These are phyloP conservation scores for Chironomus riparius DNA, from an alignment of 2,888 invertebrate genomes.

Conservation along the genomic window DNA sequence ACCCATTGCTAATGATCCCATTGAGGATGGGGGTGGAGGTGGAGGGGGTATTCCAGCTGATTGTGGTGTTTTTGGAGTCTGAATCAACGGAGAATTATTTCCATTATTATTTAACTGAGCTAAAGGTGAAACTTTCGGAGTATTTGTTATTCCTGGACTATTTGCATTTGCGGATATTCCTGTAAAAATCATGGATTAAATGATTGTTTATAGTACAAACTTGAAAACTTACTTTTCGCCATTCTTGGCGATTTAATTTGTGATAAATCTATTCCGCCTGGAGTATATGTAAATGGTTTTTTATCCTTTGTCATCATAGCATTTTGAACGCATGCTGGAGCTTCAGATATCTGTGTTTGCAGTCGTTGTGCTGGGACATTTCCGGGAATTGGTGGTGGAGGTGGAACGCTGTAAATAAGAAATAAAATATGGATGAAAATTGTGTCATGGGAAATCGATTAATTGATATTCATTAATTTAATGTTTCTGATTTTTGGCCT, in stretches of 20 bases:
- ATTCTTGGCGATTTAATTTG: slow-evolving; percentile 85
- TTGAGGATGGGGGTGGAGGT: slow-evolving; percentile 52
- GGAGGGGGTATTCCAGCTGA: slow-evolving; percentile 41
- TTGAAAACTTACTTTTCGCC: slow-evolving; percentile 52
- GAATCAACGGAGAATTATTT: slow-evolving; percentile 34
- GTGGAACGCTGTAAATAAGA: slow-evolving; percentile 38
- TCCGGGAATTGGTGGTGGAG: slow-evolving; percentile 35
- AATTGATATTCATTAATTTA: too few species aligned
- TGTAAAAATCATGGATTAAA: neutral
- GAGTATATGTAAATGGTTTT: slow-evolving; percentile 94
- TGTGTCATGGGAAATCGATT: neutral
- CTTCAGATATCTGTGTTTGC: slow-evolving; percentile 46
- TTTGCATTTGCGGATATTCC: slow-evolving; percentile 55
- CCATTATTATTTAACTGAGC: slow-evolving; percentile 34
- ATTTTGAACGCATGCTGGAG: slow-evolving; percentile 83
- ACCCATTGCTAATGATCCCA: slow-evolving; percentile 54
- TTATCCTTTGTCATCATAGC: slow-evolving; percentile 95
- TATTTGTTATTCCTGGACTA: slow-evolving; percentile 55
- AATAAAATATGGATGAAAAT: neutral
- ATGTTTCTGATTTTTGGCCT: too few species aligned
- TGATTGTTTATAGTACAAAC: neutral
- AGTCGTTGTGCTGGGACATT: slow-evolving; percentile 33
- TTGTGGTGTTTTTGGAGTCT: slow-evolving; percentile 45
- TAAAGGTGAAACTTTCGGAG: slow-evolving; percentile 47
- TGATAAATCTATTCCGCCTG: slow-evolving; percentile 82